Conservation (phyloP, 2,113 vertebrate genomes). For the Sander lucioperca region DNA sequence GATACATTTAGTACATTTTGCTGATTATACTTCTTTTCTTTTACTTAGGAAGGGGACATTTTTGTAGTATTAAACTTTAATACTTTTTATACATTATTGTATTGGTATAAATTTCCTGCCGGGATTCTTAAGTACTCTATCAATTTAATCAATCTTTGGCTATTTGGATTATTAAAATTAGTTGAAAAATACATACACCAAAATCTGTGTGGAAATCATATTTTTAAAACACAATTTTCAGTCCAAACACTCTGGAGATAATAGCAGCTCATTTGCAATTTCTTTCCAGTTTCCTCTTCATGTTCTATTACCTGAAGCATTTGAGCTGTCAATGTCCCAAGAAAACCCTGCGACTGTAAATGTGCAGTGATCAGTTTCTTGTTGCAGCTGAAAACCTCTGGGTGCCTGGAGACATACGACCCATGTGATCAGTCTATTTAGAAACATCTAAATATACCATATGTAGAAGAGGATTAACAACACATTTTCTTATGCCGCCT, state of each 20-base stretch:
- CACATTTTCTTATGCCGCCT: not conserved
- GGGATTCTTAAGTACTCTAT: too few relatives aligned
- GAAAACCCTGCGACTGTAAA: not conserved
- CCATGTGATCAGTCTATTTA: not conserved
- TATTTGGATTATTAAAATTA: too few relatives aligned
- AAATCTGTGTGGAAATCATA: not conserved
- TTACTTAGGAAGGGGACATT: too few relatives aligned
- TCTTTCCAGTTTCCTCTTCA: not conserved
- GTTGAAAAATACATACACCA: too few relatives aligned
- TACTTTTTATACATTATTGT: too few relatives aligned
- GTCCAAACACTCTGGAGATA: not conserved
- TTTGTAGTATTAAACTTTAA: too few relatives aligned
- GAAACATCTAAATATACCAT: not conserved
- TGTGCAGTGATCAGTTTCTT: not conserved
- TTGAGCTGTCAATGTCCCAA: not conserved
- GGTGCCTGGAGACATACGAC: not conserved
- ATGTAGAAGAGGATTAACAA: not conserved
- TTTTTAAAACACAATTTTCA: not conserved
- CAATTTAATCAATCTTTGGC: too few relatives aligned
- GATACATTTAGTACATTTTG: too few relatives aligned
- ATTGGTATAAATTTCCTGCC: too few relatives aligned
- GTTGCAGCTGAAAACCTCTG: not conserved
- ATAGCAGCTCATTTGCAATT: not conserved
- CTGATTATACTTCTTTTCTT: too few relatives aligned
- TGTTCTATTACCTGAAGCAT: conserved; percentile 1